Percentiles rank a stretch among this genome's conserved stretches.
phyloP scores from a whole-genome alignment of 2,888 invertebrate species.

The Hydroisotoma schaefferi region DNA sequence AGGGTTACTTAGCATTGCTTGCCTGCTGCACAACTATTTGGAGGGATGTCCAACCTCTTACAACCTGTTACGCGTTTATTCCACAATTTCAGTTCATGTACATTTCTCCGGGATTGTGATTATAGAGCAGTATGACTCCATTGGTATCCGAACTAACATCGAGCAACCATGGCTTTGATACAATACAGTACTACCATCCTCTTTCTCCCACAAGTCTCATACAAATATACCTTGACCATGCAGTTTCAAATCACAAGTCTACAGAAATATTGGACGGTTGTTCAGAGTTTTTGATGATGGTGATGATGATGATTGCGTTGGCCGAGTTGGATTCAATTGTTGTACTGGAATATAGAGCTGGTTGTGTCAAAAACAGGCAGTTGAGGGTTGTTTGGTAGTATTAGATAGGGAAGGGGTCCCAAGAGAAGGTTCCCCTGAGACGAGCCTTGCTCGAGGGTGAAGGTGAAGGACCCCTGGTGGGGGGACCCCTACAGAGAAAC shows the following conservation, averaged over 20 bases:
- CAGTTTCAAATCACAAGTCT: no score
- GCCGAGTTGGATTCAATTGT: not conserved
- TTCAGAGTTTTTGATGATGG: not conserved
- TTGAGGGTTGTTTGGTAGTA: not conserved
- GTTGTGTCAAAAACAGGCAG: not conserved
- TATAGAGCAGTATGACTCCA: not conserved
- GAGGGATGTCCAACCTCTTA: conserved; percentile 30
- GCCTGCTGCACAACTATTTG: conserved; percentile 30
- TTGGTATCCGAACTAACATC: not conserved
- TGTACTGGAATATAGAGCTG: not conserved
- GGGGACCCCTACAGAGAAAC: conserved; percentile 36
- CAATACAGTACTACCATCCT: not conserved
- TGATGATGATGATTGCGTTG: not conserved
- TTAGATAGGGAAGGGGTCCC: conserved; percentile 3
- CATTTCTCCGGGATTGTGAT: not conserved
- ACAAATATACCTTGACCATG: no score
- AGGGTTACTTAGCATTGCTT: conserved; percentile 47
- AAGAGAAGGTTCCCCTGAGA: conserved; percentile 9
- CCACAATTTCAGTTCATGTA: not conserved
- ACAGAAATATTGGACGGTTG: conserved; percentile 1
- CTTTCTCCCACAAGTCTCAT: not conserved
- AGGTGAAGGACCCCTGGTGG: conserved; percentile 21
- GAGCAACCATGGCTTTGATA: not conserved
- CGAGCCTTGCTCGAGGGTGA: conserved; percentile 4
- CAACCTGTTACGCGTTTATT: conserved; percentile 44